Base-by-base conservation (phyloP, 2,888 invertebrate species). In the Chaetoderma sp. region DNA sequence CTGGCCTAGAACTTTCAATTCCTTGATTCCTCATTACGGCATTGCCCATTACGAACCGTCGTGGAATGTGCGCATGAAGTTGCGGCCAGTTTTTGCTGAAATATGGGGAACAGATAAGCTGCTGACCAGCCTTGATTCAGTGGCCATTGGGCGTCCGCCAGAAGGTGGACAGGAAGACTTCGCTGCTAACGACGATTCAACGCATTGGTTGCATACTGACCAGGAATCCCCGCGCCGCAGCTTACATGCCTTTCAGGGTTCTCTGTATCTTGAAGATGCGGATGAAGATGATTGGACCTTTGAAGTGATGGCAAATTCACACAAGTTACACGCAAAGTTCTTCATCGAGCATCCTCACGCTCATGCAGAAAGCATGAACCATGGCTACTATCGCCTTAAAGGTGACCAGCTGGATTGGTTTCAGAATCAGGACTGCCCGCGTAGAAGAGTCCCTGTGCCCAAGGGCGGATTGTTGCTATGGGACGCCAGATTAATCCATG, bases 401-500 rank as follows among this genome's bases (percentile, higher is more conserved):
- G 65, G 72, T 5, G 59, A 69, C 4, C 73, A 78, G 21, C 50
- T 75, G 4, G 66, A 74, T n/a, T 76, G 77, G 69, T 76, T 71
- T 36, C 52, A 56, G 23, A 36, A 63, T 4, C 71, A 70, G 42
- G 77, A 75, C 2, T 80, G 80, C 60, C 27, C n/a, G 27, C 57
- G 72, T 2, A 73, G 68, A 52, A 67, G 78, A 21, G 71, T 83
- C 10, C 69, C 80, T 0, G 78, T 77, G 6, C 80, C 81, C 1
- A 78, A 78, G 63, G 83, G 83, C 0, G 81, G 80, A 3, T 75
- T 83, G 70, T 73, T 81, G 6, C 63, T 83, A 10, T 83, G 83
- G 83, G 81, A 83, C 49, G 81, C 83, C 0, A 66, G 83, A 45
- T 70, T 76, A 6, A 70, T 81, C 6, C 83, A 83, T 58, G 81